phyloP scores from a whole-genome alignment of 2,888 invertebrate species.

The Hirudinaria manillensis region DNA sequence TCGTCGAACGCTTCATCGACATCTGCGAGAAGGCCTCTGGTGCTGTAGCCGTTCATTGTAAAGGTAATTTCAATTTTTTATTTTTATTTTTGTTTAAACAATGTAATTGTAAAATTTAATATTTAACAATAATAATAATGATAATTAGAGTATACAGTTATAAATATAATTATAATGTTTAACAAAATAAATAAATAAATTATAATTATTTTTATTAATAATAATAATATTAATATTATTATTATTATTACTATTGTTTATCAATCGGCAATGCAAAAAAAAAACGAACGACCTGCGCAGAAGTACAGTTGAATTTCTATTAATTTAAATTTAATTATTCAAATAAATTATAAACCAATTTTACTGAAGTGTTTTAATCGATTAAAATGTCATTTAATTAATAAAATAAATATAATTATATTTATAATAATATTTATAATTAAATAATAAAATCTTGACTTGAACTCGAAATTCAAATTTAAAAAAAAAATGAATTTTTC shows the following conservation, averaged over 20 bases:
- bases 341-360: no score
- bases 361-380: no score
- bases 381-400: no score
- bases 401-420: background rate
- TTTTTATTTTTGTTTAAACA: background rate
- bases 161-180: background rate
- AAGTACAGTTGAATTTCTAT: no score
- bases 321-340: no score
- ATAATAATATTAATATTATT: background rate
- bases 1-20: constrained; percentile 78
- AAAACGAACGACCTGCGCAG: no score
- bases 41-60: constrained; percentile 93
- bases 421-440: background rate
- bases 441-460: background rate
- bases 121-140: background rate
- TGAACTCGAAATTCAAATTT: no score
- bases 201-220: background rate
- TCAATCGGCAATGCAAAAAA: no score
- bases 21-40: constrained; percentile 81
- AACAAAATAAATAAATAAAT: background rate
- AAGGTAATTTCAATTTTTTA: constrained; percentile 55
- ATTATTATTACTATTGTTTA: background rate
- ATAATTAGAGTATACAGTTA: no score
- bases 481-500: no score
- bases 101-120: background rate